These are phyloP conservation scores for Passer montanus DNA, from an alignment of 2,113 vertebrate genomes.

Conservation along the genomic window DNA sequence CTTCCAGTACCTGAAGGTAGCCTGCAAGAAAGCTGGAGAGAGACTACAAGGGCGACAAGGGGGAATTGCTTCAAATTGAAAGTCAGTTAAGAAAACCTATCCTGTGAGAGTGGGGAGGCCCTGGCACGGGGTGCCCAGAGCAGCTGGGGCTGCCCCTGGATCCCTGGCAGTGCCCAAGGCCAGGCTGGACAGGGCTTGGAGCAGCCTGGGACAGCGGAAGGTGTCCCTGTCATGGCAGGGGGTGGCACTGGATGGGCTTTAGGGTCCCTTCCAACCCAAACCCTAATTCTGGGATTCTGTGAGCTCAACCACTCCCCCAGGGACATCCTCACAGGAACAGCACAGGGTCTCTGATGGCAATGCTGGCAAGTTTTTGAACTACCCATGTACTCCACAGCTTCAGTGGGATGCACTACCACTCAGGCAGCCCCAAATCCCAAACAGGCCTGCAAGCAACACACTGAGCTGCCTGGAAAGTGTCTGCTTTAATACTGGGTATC, in stretches of 20 bases:
- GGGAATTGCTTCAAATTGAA: not conserved
- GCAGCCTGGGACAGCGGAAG: fast-evolving
- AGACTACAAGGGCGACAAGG: no score
- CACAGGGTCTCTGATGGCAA: not conserved
- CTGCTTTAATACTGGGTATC: not conserved
- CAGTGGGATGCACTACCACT: not conserved
- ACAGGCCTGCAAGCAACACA: not conserved
- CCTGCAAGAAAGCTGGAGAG: no score
- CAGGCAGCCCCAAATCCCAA: not conserved
- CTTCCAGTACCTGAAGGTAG: no score
- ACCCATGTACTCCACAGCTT: fast-evolving
- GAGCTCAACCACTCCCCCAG: not conserved
- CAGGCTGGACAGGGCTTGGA: fast-evolving
- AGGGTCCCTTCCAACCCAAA: not conserved
- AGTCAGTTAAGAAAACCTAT: not conserved
- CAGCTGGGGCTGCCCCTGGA: not conserved
- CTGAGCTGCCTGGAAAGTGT: not conserved
- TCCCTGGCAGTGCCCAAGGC: not conserved
- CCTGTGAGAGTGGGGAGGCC: not conserved
- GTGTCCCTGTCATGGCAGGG: not conserved
- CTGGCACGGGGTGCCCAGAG: not conserved
- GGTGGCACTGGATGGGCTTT: not conserved
- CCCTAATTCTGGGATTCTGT: not conserved
- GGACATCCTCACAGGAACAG: not conserved
- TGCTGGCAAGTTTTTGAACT: not conserved